These are phyloP conservation scores for Formicarius rufipectus DNA, from an alignment of 2,113 vertebrate genomes.

Conservation along the genomic window DNA sequence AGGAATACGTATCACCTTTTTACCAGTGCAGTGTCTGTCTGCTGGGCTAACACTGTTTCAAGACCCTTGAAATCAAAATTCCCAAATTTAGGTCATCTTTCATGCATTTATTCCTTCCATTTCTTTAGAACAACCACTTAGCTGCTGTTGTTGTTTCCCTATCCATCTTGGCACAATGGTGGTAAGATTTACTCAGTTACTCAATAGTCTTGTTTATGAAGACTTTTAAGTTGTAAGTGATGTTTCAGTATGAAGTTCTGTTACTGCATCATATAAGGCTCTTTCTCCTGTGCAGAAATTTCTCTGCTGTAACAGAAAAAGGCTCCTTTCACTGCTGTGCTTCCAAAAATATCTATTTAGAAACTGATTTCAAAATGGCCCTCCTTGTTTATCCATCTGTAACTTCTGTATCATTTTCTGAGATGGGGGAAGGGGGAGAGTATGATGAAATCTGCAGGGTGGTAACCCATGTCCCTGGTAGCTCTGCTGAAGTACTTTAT, in stretches of 20 bases:
- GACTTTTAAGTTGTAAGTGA: background rate
- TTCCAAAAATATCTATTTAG: background rate
- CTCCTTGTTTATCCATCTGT: background rate
- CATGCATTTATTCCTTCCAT: background rate
- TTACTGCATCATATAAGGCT: background rate
- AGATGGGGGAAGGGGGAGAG: background rate
- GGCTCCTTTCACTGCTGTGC: background rate
- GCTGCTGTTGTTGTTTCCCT: background rate
- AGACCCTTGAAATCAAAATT: background rate
- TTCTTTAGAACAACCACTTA: background rate
- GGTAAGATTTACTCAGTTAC: background rate
- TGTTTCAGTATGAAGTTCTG: background rate
- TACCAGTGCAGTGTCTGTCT: background rate
- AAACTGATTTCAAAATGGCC: background rate
- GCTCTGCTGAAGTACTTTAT: background rate
- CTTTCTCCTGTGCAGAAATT: background rate
- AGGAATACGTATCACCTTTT: background rate
- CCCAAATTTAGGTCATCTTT: background rate
- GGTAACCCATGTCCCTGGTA: fast-evolving
- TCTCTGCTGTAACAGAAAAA: background rate
- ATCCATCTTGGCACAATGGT: background rate
- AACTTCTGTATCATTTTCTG: background rate
- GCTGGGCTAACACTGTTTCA: background rate
- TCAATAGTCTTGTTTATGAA: background rate
- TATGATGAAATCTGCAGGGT: background rate